Evolutionary conservation across 2,888 invertebrate genomes (phyloP), one percentile per base, ranked within the genome.

Genomic region (Pycnomerus fuliginosus): DNA sequence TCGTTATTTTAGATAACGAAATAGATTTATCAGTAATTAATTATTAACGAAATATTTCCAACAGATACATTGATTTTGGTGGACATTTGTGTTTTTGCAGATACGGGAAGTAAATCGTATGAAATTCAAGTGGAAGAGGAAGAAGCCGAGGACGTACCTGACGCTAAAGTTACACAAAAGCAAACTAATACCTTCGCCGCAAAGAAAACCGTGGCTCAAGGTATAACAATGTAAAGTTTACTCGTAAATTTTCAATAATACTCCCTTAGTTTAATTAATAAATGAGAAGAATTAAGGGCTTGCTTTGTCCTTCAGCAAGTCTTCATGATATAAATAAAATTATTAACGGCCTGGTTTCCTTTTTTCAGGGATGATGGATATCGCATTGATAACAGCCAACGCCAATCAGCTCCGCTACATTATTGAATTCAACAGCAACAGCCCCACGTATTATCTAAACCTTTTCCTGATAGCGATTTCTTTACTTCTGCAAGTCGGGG

Each of bases 341-440:
- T n/a, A n/a, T n/a, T n/a, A n/a, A n/a, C n/a, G n/a, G n/a, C n/a
- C n/a, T n/a, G n/a, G n/a, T n/a, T n/a, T n/a, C n/a, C n/a, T 35
- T 35, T 45, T 61, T 65, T 12, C 55, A 72, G 84, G 84, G 15
- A 80, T 85, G 76, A 82, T 84, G 82, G 84, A 85, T 57, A 79
- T 85, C 23, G 84, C 84, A 0, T 66, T 85, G 23, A 75, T 85
- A 30, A 84, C 84, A 2, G 83, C 85, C 1, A 85, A 85, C 65
- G 83, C 84, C 1, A 84, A 84, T 65, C 85, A 85, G 56, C 68
- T 85, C 35, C 76, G 83, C 33, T 84, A 82, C 60, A 67, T 84
- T 20, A 72, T 84, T 29, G 79, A 78, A 49, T 80, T 78, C 60
- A 83, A 80, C 52, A 69, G 73, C 2, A 61, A 73, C 16, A 78